Evolutionary conservation across 2,113 vertebrate species (phyloP).

Genomic region (Acanthisitta chloris): DNA sequence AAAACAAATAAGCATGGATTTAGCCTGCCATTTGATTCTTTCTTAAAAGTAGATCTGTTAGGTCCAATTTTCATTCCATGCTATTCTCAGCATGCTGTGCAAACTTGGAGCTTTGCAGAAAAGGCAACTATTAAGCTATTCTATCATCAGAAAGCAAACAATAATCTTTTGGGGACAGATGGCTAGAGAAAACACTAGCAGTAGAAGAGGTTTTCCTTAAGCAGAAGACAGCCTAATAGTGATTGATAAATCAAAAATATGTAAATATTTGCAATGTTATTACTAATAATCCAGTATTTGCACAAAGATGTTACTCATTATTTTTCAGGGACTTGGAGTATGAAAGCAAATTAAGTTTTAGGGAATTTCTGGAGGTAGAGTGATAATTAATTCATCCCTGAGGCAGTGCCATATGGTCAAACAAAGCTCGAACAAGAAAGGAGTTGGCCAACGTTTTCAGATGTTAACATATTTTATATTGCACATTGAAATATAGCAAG

Average conservation of each 20-base stretch:
- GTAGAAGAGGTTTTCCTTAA: neutral
- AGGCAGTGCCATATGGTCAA: neutral
- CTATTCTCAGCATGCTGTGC: neutral
- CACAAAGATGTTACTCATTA: neutral
- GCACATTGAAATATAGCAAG: neutral
- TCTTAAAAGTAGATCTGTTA: neutral
- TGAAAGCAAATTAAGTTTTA: neutral
- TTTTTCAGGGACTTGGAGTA: neutral
- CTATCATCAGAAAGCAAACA: neutral
- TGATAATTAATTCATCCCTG: neutral
- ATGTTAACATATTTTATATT: neutral
- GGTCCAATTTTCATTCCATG: neutral
- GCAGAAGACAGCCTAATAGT: neutral
- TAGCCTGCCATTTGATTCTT: neutral
- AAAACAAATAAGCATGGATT: neutral
- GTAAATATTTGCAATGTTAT: neutral
- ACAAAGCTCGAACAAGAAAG: neutral
- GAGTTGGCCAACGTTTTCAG: neutral
- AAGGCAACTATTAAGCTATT: neutral
- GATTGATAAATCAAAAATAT: neutral
- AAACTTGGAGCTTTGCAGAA: neutral
- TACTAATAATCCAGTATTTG: neutral
- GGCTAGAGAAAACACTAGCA: neutral
- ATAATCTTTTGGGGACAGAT: neutral
- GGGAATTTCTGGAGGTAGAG: neutral